Base-by-base conservation (phyloP, 2,888 invertebrate genomes). In the Ornithoptera priamus region DNA sequence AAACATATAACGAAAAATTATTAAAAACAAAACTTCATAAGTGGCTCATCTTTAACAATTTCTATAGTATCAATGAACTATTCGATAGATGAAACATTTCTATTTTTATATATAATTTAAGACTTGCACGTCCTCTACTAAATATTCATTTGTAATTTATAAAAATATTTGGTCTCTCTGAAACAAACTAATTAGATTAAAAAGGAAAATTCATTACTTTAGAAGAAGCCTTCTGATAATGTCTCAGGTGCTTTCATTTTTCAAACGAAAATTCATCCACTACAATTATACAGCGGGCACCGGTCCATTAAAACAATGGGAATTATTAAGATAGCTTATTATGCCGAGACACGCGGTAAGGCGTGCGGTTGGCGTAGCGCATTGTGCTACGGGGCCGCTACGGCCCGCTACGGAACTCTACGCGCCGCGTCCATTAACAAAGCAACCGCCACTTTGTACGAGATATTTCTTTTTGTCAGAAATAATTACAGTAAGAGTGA, bases 301-400 rank as follows among this genome's bases (percentile, higher is more conserved):
- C 68, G 68, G 72, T 74, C 73, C 74, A 69, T 71, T 74, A 74
- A 78, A 80, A 80, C 77, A 80, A 82, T 78, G 76, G 77, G 76
- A 77, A 80, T 79, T 78, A 78, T 78, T 77, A 77, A 78, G 78
- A 78, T 75, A 75, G 84, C 83, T 84, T 86, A 86, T 89, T 88
- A 86, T 86, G 85, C 84, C 72, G 74, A 72, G 77, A 81, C 87
- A 83, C 82, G 83, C 73, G 74, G 75, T 71, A 69, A 67, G 73
- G 75, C 76, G 77, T 77, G 79, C 78, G 77, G 79, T 76, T 76
- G 80, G 73, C 81, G 84, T 83, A 82, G 83, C 82, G 77, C 77
- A 79, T 77, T 80, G 77, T 78, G 67, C 67, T 70, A 64, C 68
- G 70, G n/a, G 60, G 42, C 53, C 10, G 69, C 72, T 72, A 67